phyloP scores from a whole-genome alignment of 2,888 invertebrate genomes.

The Standfussiana lucernea region DNA sequence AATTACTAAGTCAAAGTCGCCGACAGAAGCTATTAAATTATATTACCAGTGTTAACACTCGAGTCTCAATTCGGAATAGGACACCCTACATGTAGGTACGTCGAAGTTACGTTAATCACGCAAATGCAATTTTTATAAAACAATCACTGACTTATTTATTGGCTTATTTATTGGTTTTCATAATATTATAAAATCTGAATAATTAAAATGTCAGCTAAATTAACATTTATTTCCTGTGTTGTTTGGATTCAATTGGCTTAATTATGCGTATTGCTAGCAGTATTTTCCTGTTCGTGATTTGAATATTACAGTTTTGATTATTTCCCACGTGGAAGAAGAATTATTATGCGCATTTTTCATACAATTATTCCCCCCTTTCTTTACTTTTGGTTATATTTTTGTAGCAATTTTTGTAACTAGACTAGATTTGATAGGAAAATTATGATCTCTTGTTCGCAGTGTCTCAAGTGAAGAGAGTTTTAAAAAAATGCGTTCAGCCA shows the following conservation, averaged over 20 bases:
- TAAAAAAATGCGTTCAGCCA: not conserved
- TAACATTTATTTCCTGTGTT: constrained; percentile 33
- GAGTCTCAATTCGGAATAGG: not conserved
- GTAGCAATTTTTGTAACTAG: too few species aligned
- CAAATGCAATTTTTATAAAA: constrained; percentile 17
- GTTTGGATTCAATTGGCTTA: constrained; percentile 32
- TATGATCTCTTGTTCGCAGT: not conserved
- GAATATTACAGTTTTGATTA: not conserved
- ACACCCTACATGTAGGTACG: not conserved
- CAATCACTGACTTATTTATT: constrained; percentile 17
- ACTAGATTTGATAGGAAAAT: too few species aligned
- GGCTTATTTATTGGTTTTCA: constrained; percentile 18
- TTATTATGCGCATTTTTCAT: not conserved
- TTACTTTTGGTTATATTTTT: not conserved
- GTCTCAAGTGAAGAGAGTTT: too few species aligned
- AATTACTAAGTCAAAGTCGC: not conserved
- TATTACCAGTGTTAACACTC: not conserved
- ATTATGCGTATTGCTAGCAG: constrained; percentile 22
- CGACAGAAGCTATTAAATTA: not conserved
- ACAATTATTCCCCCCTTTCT: not conserved
- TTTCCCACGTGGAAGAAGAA: not conserved
- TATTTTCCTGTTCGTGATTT: constrained; percentile 10
- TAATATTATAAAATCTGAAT: constrained; percentile 20
- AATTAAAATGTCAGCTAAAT: constrained; percentile 32
- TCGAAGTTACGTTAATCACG: not conserved